Conservation (phyloP, 2,113 vertebrate species). For the Sebastes fasciatus region DNA sequence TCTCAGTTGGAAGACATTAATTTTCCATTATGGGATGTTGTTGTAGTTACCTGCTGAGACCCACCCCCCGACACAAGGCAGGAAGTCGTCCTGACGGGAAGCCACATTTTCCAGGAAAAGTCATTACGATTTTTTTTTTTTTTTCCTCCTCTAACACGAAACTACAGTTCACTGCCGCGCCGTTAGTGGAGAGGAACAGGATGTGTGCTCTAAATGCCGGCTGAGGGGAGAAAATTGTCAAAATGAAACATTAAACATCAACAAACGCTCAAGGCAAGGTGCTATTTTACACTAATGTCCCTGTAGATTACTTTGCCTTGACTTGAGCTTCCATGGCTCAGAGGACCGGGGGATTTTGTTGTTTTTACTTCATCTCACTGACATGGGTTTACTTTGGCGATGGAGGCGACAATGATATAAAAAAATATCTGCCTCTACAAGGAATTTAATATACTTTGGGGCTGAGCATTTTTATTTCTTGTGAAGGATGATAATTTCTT, state of each 20-base stretch:
- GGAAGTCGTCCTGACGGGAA: conserved; percentile 49
- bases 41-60: conserved; percentile 80
- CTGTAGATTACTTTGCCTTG: conserved; percentile 66
- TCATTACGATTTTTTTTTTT: conserved; percentile 43
- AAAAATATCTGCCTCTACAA: background rate
- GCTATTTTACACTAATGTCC: conserved; percentile 64
- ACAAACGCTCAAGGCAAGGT: conserved; percentile 72
- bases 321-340: conserved; percentile 54
- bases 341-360: conserved; percentile 37
- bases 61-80: conserved; percentile 63
- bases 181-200: conserved; percentile 68
- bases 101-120: conserved; percentile 58
- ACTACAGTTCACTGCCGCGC: conserved; percentile 54
- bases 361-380: conserved; percentile 38
- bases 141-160: conserved; percentile 14
- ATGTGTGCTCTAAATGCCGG: conserved; percentile 63
- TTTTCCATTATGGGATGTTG: conserved; percentile 83
- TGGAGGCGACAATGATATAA: background rate
- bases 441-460: background rate
- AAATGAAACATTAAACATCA: conserved; percentile 78
- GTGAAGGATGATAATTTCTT: background rate
- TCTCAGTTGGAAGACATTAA: conserved; percentile 84
- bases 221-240: conserved; percentile 71
- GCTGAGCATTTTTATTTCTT: background rate
- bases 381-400: conserved; percentile 18